Evolutionary conservation across 2,113 vertebrate species (phyloP), one percentile per base, ranked within the genome.

Genomic region (Oreochromis tanganicae): DNA sequence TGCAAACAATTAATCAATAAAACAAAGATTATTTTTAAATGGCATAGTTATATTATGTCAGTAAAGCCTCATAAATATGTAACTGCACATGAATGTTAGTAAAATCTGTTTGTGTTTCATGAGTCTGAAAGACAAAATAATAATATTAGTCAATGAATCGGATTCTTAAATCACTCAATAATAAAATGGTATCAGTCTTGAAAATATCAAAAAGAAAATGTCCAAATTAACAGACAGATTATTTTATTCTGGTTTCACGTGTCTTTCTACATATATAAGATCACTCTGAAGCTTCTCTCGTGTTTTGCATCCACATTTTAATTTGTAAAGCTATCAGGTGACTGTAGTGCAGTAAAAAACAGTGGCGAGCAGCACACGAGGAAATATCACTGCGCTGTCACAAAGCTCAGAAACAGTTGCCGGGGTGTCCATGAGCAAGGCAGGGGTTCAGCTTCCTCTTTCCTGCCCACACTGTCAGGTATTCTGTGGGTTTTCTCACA

Each of bases 181-280:
- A n/a, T 36, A 63, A 36, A 0, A 63, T 36, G 5, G 29, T 1
- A 1, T 4, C 5, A n/a, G 32, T 63, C 59, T n/a, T n/a, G 0
- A 63, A 36, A 63, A n/a, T 66, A 12, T 34, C 14, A 3, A 13
- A n/a, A n/a, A n/a, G n/a, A 56, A 59, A 61, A 6, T 4, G 9
- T 19, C 29, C 59, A 19, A 12, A 66, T 38, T 21, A 38, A 38
- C 16, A 61, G 14, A 61, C 5, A 32, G 29, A 19, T 63, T 0
- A 7, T n/a, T 66, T 5, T 66, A 2, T 66, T 38, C 9, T 10
- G 57, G 57, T 6, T 12, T n/a, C 32, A 36, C 32, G 32, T n/a
- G 17, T 66, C 32, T n/a, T 36, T 7, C 32, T 3, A 0, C 59
- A 16, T 34, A 16, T 63, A 0, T 34, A 1, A 63, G 12, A 4